Conservation (phyloP, 2,113 vertebrate species). For the Pollimyrus isidori region DNA sequence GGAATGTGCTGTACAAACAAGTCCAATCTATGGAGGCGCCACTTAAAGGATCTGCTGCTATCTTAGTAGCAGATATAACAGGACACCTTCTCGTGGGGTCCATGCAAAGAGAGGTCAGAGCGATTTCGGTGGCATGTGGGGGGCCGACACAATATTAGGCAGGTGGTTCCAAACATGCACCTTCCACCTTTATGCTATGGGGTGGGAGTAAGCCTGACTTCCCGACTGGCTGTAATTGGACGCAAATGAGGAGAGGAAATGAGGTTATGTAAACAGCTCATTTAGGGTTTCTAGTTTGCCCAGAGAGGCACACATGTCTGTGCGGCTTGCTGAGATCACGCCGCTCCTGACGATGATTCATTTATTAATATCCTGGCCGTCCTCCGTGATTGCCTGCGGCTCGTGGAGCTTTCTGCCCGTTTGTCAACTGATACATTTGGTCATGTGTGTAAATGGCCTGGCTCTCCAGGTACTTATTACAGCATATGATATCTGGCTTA, state of each 20-base stretch:
- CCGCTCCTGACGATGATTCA: slow-evolving; percentile 54
- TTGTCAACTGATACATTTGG: slow-evolving; percentile 38
- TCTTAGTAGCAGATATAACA: not conserved
- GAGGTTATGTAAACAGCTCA: slow-evolving; percentile 11
- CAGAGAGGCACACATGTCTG: slow-evolving; percentile 42
- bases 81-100: not conserved
- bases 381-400: slow-evolving; percentile 44
- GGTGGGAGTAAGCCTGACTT: not conserved
- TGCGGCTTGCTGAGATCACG: slow-evolving; percentile 40
- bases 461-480: not conserved
- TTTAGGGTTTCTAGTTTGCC: slow-evolving; percentile 43
- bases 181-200: not conserved
- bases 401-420: slow-evolving; percentile 43
- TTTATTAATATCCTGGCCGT: slow-evolving; percentile 53
- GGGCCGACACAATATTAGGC: not conserved
- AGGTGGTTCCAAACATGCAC: not conserved
- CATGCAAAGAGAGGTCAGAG: not conserved
- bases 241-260: not conserved
- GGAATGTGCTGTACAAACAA: not conserved
- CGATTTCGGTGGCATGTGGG: not conserved
- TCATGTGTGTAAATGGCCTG: slow-evolving; percentile 45
- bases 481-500: slow-evolving; percentile 9
- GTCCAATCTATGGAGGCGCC: not conserved
- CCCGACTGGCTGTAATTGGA: not conserved
- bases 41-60: not conserved